These are phyloP conservation scores for Caerostris extrusa DNA, from an alignment of 1,140 invertebrate species.

Conservation along the genomic window DNA sequence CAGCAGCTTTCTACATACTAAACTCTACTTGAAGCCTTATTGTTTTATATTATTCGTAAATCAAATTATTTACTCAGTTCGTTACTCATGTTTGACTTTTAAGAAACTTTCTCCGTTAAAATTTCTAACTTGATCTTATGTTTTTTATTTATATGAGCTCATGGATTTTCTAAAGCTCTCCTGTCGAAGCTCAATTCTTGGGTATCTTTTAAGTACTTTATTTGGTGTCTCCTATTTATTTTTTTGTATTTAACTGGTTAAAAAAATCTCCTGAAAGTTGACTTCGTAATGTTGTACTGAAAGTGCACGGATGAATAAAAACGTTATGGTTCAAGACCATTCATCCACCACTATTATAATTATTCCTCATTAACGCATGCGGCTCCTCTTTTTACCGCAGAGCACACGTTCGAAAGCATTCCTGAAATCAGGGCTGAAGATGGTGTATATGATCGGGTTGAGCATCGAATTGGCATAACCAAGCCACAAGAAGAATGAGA, in stretches of 20 bases:
- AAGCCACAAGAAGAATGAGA: constrained; percentile 92
- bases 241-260: background rate
- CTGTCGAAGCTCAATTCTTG: constrained; percentile 25
- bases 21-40: background rate
- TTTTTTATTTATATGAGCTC: background rate
- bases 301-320: constrained; percentile 36
- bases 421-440: constrained; percentile 81
- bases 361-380: constrained; percentile 25
- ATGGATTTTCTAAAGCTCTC: constrained; percentile 11
- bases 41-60: background rate
- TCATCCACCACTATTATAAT: background rate
- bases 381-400: constrained; percentile 62
- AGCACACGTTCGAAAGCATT: constrained; percentile 78
- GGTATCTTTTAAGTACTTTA: background rate
- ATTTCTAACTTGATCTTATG: background rate
- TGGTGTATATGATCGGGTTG: constrained; percentile 94
- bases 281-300: constrained; percentile 15
- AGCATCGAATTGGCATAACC: constrained; percentile 95
- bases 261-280: background rate
- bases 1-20: background rate
- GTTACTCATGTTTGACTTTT: background rate
- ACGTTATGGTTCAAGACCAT: constrained; percentile 7
- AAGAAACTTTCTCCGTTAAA: background rate
- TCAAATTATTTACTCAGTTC: background rate
- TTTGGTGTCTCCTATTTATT: background rate